Percentiles rank a stretch among this genome's conserved stretches.
Evolutionary conservation across 2,888 invertebrate genomes (phyloP).

Genomic region (Xestia sexstrigata): DNA sequence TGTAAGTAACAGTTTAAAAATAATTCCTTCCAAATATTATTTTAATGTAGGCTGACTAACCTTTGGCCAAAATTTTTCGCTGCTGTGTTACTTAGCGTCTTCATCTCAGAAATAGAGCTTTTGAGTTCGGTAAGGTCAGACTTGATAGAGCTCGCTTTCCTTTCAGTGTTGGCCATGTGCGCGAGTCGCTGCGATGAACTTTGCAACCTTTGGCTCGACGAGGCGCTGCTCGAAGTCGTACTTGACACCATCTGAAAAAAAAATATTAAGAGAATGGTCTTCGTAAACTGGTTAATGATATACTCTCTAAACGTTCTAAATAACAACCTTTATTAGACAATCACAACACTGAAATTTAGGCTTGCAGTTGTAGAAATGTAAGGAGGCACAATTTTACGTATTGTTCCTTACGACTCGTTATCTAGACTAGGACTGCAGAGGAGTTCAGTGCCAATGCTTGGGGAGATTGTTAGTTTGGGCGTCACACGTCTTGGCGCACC

Average conservation of each 20-base stretch:
- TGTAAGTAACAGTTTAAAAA: slow-evolving; percentile 60
- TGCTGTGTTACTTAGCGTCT: slow-evolving; percentile 91
- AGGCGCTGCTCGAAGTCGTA: slow-evolving; percentile 91
- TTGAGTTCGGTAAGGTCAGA: slow-evolving; percentile 95
- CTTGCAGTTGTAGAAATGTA: slow-evolving; percentile 12
- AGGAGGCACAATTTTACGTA: slow-evolving; percentile 61
- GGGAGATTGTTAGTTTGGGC: slow-evolving; percentile 83
- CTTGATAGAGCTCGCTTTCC: slow-evolving; percentile 96
- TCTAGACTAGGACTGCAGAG: slow-evolving; percentile 86
- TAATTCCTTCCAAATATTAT: slow-evolving; percentile 46
- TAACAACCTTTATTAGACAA: slow-evolving; percentile 41
- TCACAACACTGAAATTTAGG: slow-evolving; percentile 36
- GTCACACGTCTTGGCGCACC: slow-evolving; percentile 89
- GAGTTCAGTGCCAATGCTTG: slow-evolving; percentile 89
- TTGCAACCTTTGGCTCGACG: slow-evolving; percentile 91
- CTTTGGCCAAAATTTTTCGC: slow-evolving; percentile 87
- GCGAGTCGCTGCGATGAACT: slow-evolving; percentile 90
- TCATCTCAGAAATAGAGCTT: slow-evolving; percentile 97
- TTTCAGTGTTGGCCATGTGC: slow-evolving; percentile 92
- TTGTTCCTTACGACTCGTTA: slow-evolving; percentile 82
- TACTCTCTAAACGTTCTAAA: neutral
- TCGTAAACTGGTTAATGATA: slow-evolving; percentile 3
- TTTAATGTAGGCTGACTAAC: slow-evolving; percentile 71
- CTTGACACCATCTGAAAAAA: slow-evolving; percentile 89
- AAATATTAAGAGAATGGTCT: slow-evolving; percentile 36